These are phyloP conservation scores for Pantherophis guttatus DNA, from an alignment of 2,113 vertebrate species.

Conservation along the genomic window DNA sequence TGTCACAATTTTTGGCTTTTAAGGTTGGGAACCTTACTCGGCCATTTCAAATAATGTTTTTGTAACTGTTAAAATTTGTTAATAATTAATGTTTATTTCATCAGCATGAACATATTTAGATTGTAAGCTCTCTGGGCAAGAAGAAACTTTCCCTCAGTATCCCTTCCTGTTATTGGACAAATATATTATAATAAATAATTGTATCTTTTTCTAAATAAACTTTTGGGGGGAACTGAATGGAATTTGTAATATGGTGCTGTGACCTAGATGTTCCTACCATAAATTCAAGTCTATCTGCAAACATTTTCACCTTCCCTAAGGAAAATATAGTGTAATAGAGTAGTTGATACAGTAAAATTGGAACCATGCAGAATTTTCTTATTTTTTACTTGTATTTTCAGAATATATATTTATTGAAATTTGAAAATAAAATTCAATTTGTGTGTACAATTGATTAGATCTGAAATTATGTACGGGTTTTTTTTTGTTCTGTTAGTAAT, in stretches of 20 bases:
- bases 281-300: neutral
- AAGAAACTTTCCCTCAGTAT: neutral
- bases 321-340: neutral
- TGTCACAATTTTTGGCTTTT: constrained; percentile 13
- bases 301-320: neutral
- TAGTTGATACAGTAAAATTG: neutral
- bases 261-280: neutral
- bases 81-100: neutral
- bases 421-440: neutral
- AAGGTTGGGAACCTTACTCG: neutral
- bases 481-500: neutral
- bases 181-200: neutral
- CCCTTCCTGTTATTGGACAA: neutral
- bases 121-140: constrained; percentile 3
- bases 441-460: neutral
- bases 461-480: neutral
- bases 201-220: neutral
- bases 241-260: neutral
- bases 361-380: neutral
- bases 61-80: neutral
- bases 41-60: neutral
- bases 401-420: neutral
- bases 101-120: neutral
- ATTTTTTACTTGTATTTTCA: neutral
- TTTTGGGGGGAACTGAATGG: neutral